Percentiles rank a stretch among this genome's conserved stretches.
Evolutionary conservation across 2,888 invertebrate species (phyloP).

Genomic region (Terebella lapidaria): DNA sequence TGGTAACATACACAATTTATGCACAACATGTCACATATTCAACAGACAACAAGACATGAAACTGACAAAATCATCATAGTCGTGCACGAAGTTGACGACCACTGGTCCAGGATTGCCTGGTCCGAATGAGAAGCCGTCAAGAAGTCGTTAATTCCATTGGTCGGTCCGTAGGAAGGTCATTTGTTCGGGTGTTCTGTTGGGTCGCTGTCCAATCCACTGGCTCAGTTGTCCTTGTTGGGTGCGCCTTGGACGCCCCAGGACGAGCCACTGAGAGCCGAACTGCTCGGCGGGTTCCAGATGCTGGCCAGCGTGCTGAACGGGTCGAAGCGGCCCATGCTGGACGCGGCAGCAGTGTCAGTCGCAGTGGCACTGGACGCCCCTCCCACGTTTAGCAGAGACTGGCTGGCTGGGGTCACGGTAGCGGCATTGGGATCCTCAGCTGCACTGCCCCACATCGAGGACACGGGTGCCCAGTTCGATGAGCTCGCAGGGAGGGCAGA

Average conservation of each 20-base stretch:
- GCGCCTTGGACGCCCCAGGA: neutral
- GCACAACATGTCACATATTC: no score
- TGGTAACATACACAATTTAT: no score
- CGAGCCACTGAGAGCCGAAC: neutral
- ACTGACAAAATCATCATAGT: no score
- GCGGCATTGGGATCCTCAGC: neutral
- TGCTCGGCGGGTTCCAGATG: slow-evolving; percentile 24
- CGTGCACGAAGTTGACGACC: no score
- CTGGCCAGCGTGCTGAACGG: slow-evolving; percentile 25
- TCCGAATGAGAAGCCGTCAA: no score
- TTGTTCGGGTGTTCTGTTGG: no score
- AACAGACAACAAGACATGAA: no score
- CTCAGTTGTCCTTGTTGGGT: neutral
- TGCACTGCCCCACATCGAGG: neutral
- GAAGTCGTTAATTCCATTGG: no score
- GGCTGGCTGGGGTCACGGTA: neutral
- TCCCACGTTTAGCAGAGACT: neutral
- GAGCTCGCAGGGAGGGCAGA: neutral
- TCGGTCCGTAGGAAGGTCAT: no score
- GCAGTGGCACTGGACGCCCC: neutral
- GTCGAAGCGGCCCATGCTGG: slow-evolving; percentile 12
- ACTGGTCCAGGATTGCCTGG: no score
- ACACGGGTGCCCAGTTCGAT: neutral
- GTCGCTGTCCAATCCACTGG: neutral
- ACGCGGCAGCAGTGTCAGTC: neutral